phyloP scores from a whole-genome alignment of 2,113 vertebrate genomes.

The Ivindomyrus marchei region DNA sequence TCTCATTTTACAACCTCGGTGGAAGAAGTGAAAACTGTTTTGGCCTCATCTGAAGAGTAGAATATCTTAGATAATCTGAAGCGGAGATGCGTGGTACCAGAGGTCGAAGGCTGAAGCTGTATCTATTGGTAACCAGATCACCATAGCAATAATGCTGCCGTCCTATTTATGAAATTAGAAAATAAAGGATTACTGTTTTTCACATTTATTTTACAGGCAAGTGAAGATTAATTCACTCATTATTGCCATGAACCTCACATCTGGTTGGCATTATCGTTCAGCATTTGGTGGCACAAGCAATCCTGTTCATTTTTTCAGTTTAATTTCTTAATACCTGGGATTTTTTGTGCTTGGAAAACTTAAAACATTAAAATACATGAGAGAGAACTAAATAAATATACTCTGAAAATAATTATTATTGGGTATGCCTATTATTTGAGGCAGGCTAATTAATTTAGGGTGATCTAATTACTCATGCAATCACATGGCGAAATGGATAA shows the following conservation, averaged over 20 bases:
- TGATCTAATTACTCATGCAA: not conserved
- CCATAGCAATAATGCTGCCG: not conserved
- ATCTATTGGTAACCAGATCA: not conserved
- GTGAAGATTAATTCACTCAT: not conserved
- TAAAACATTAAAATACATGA: not conserved
- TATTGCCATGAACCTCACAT: not conserved
- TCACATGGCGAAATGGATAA: not conserved
- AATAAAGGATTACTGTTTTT: slow-evolving; percentile 11
- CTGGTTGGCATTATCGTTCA: not conserved
- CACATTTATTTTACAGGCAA: not conserved
- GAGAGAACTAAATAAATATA: not conserved
- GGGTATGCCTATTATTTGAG: not conserved
- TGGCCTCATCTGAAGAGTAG: not conserved
- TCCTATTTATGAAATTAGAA: slow-evolving; percentile 7
- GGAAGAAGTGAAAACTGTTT: not conserved
- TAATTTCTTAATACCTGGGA: not conserved
- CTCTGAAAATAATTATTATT: not conserved
- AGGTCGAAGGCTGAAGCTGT: not conserved
- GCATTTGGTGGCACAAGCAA: too few relatives aligned
- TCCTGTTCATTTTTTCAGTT: not conserved
- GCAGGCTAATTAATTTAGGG: not conserved
- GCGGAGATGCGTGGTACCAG: not conserved
- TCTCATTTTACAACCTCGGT: not conserved
- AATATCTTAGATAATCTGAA: not conserved
- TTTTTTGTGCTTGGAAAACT: not conserved